These are phyloP conservation scores for Catharus ustulatus DNA, from an alignment of 2,797 vertebrate species.

Conservation along the genomic window DNA sequence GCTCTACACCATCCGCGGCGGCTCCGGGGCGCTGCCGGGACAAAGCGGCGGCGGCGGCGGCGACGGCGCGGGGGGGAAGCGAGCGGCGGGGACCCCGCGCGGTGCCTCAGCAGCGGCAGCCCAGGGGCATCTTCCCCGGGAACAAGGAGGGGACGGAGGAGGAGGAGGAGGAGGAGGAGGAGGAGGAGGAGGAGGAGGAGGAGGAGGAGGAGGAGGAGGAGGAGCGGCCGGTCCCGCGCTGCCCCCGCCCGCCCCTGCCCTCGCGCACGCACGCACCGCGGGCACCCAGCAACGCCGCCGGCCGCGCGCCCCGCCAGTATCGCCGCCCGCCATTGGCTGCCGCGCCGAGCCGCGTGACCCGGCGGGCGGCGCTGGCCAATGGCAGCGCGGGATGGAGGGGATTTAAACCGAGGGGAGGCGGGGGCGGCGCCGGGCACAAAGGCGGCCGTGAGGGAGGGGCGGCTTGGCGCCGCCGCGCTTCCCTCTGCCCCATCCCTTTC, in stretches of 20 bases:
- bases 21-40: constrained; percentile 57
- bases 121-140: constrained; percentile 58
- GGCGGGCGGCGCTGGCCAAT: constrained; percentile 40
- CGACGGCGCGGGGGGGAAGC: not conserved
- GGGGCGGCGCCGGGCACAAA: not conserved
- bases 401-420: constrained; percentile 8
- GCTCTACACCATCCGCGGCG: constrained; percentile 92
- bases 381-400: constrained; percentile 6
- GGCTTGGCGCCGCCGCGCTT: not conserved
- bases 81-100: not conserved
- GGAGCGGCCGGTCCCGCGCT: not conserved
- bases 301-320: constrained; percentile 78
- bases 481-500: not conserved
- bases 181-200: not conserved
- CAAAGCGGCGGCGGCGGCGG: constrained; percentile 33
- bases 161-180: not conserved
- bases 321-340: constrained; percentile 65
- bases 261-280: constrained; percentile 44
- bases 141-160: constrained; percentile 31
- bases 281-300: constrained; percentile 70
- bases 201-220: no score
- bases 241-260: constrained; percentile 29
- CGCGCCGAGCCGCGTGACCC: not conserved
- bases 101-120: constrained; percentile 49
- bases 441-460: not conserved